A percentile compares a stretch with the other conserved stretches of the same genome.
Conservation (phyloP, 2,113 vertebrate genomes). For the Macroglossus sobrinus region DNA sequence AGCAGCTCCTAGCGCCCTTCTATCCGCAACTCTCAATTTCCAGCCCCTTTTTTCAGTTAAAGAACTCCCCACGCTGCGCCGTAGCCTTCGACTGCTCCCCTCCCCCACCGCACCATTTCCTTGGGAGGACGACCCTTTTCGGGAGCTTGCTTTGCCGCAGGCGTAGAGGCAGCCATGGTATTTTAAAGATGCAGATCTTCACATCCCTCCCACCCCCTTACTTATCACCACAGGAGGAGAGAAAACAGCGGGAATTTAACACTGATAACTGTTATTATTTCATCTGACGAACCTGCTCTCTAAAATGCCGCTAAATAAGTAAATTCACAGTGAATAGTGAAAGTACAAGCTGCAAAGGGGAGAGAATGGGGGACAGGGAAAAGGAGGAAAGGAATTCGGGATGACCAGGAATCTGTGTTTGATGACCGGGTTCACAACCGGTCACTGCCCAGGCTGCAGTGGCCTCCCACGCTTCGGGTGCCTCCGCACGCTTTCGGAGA, state of each 20-base stretch:
- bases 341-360: not conserved
- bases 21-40: not conserved
- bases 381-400: no score
- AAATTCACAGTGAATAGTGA: not conserved
- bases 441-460: rapidly evolving
- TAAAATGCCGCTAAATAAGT: not conserved
- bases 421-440: not conserved
- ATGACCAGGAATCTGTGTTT: not conserved
- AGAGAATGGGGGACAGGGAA: not conserved
- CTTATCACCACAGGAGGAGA: not conserved
- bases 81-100: not conserved
- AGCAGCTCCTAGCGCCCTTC: not conserved
- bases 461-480: rapidly evolving
- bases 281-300: not conserved
- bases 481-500: rapidly evolving
- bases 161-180: not conserved
- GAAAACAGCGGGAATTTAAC: not conserved
- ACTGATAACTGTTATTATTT: not conserved
- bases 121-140: not conserved
- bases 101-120: not conserved
- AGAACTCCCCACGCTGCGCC: not conserved
- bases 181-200: not conserved
- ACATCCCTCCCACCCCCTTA: not conserved
- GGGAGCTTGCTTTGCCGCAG: not conserved
- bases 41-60: not conserved